Evolutionary conservation across 2,797 vertebrate species (phyloP), one percentile per base, ranked within the genome.

Genomic region (Molothrus ater): DNA sequence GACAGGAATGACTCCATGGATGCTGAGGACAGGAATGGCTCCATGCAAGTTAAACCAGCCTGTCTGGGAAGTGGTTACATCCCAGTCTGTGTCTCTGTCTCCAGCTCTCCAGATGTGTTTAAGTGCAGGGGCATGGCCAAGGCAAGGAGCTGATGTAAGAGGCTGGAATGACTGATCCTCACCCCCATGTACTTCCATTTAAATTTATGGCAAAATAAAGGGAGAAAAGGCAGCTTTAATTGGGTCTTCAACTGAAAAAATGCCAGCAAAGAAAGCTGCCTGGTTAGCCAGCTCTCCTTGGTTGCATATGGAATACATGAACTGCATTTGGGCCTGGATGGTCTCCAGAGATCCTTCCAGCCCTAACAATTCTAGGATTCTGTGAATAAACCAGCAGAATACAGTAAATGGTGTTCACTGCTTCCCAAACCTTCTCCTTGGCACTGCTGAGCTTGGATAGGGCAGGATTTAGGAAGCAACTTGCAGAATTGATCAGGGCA

Each of bases 11-110:
- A 10, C 3, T 14, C 34, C 9, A 7, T 53, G 32, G 25, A 10
- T 9, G 3, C 0, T 17, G 3, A 12, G 13, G 13, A 34, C 24
- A 43, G 32, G 28, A 57, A 57, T 4, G 7, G 11, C 5, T 43
- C 32, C 10, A 11, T 2, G 6, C 32, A 26, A 21, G 25, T 72
- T 32, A 70, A 82, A 70, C 2, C 34, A 56, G 8, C 2, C 0
- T 31, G 20, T 29, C 42, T 76, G 7, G 17, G 25, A 59, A 53
- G 34, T 9, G 13, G 2, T 45, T 40, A 4, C 32, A 59, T 42
- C 17, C 29, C 68, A 31, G 11, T 21, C 20, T 59, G 18, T 63
- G 65, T n/a, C 34, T 40, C 15, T 38, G 53, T 88, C 56, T 50
- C 56, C 56, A 42, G 18, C 40, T 40, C 56, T 10, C 17, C 9